Conservation (phyloP, 1,140 invertebrate genomes). For the Callitettix versicolor region DNA sequence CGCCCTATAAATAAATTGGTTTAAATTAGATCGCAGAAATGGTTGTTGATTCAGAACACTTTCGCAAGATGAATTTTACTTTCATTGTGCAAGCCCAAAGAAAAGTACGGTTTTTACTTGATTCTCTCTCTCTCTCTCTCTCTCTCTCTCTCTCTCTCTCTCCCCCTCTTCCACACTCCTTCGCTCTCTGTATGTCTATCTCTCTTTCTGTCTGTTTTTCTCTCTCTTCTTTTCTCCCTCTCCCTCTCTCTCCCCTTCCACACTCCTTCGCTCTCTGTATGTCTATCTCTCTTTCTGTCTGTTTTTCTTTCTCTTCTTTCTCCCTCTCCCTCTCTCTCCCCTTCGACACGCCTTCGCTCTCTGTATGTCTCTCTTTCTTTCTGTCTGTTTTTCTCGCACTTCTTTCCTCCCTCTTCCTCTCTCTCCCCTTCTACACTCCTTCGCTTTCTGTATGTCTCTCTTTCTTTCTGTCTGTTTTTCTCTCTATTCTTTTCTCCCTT, state of each 20-base stretch:
- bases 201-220: too few relatives aligned
- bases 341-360: neutral
- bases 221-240: constrained; percentile 13
- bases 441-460: constrained; percentile 9
- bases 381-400: too few relatives aligned
- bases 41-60: too few relatives aligned
- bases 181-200: constrained; percentile 4
- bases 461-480: too few relatives aligned
- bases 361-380: constrained; percentile 3
- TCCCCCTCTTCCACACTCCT: neutral
- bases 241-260: constrained; percentile 8
- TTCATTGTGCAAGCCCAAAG: too few relatives aligned
- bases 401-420: neutral
- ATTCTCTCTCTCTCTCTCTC: constrained; percentile 1
- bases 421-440: too few relatives aligned
- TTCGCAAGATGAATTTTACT: too few relatives aligned
- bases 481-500: constrained; percentile 14
- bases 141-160: constrained; percentile 5
- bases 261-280: constrained; percentile 34
- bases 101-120: too few relatives aligned
- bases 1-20: too few relatives aligned
- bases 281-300: too few relatives aligned
- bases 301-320: too few relatives aligned
- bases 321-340: constrained; percentile 13
- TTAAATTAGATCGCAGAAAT: too few relatives aligned